Evolutionary conservation across 2,113 vertebrate species (phyloP).

Genomic region (Notothenia rossii): DNA sequence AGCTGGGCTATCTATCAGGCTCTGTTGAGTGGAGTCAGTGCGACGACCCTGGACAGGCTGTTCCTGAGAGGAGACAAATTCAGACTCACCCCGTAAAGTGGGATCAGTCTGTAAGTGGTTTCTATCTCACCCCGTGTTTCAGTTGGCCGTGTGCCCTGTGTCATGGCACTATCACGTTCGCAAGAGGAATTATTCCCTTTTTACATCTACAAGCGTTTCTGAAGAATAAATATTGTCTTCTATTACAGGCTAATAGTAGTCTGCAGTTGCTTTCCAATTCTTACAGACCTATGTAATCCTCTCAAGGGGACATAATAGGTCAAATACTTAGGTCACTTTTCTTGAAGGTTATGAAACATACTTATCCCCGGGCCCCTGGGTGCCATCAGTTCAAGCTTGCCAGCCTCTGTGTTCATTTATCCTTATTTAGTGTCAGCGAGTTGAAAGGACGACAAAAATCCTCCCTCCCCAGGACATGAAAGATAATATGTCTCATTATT

Average conservation of each 20-base stretch:
- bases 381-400: slow-evolving; percentile 23
- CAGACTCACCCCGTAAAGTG: slow-evolving; percentile 14
- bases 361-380: neutral
- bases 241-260: slow-evolving; percentile 34
- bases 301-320: slow-evolving; percentile 36
- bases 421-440: slow-evolving; percentile 43
- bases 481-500: slow-evolving; percentile 47
- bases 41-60: slow-evolving; percentile 48
- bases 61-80: slow-evolving; percentile 43
- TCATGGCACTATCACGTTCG: slow-evolving; percentile 44
- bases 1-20: slow-evolving; percentile 34
- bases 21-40: slow-evolving; percentile 36
- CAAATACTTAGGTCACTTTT: slow-evolving; percentile 23
- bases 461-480: slow-evolving; percentile 42
- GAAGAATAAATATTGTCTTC: slow-evolving; percentile 45
- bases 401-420: slow-evolving; percentile 16
- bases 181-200: slow-evolving; percentile 5
- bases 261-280: slow-evolving; percentile 40
- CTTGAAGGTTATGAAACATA: slow-evolving; percentile 38
- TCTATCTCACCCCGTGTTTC: slow-evolving; percentile 41
- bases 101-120: slow-evolving; percentile 46
- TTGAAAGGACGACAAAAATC: neutral
- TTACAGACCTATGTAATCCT: slow-evolving; percentile 31
- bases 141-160: slow-evolving; percentile 25
- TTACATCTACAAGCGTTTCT: slow-evolving; percentile 1